Percentiles rank a stretch among this genome's conserved stretches.
These are phyloP conservation scores for Pterophyllum scalare DNA, from an alignment of 2,113 vertebrate species.

Conservation along the genomic window DNA sequence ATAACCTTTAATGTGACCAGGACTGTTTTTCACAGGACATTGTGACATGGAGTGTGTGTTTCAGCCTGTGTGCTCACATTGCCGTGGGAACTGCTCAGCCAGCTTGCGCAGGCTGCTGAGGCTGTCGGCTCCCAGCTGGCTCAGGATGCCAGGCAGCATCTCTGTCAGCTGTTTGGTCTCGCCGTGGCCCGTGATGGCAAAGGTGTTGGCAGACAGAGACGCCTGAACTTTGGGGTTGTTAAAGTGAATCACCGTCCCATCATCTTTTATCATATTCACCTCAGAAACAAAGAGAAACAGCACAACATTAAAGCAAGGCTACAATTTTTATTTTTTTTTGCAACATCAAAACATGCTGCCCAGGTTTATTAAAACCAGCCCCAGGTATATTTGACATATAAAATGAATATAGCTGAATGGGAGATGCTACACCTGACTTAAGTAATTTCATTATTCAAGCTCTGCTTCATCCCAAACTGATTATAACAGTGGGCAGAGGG, in stretches of 20 bases:
- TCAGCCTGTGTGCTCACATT: slow-evolving; percentile 80
- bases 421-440: too few species aligned
- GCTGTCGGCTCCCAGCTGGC: slow-evolving; percentile 97
- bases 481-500: neutral
- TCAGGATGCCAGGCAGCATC: slow-evolving; percentile 99
- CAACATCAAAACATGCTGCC: neutral
- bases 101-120: slow-evolving; percentile 98
- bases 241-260: slow-evolving; percentile 99
- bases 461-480: neutral
- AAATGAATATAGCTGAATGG: too few species aligned
- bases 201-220: slow-evolving; percentile 97
- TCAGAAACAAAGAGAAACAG: slow-evolving; percentile 50
- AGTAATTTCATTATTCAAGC: neutral
- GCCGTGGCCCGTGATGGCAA: slow-evolving; percentile 96
- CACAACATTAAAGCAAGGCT: neutral
- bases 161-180: slow-evolving; percentile 98
- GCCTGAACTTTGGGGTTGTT: slow-evolving; percentile 99
- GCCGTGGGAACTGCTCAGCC: slow-evolving; percentile 97
- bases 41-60: neutral
- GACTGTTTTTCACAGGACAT: neutral
- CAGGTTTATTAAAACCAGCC: neutral
- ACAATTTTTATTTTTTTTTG: neutral
- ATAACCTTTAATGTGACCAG: neutral
- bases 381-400: neutral
- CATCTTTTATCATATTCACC: slow-evolving; percentile 99